Evolutionary conservation across 1,140 invertebrate genomes (phyloP), one percentile per base, ranked within the genome.

Genomic region (Globodera ellingtonae): DNA sequence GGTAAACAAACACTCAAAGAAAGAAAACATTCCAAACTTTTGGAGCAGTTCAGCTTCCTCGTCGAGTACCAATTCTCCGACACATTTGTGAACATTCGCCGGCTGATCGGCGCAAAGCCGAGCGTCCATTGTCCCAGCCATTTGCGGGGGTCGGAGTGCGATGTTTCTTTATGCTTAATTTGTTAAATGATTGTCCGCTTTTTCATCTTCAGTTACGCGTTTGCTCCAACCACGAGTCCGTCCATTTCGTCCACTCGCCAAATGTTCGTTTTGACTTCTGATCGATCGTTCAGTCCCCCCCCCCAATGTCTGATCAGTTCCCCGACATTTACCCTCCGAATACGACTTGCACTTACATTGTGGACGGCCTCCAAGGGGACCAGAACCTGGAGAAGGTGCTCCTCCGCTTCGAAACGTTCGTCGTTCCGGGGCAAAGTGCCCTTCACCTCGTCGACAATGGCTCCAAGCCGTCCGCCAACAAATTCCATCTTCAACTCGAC

Each of bases 321-420:
- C 87, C 87, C 18, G 72, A 86, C 46, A 72, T 85, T 50, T 89
- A 89, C 75, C 88, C 88, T 15, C 47, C 81, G n/a, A 89, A 89
- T 75, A 89, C 87, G 7, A 89, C 82, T 4, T 89, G 87, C 77
- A 89, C 86, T 1, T 89, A 89, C 72, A 88, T 89, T 50, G 75
- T 89, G 21, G 89, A 89, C 67, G 87, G 87, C 4, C 75, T 89
- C 2, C 87, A 89, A 77, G 89, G 87, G 15, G 88, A 88, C 56
- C 87, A 89, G 76, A 88, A 89, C 65, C 78, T 89, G 24, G 87
- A 89, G 79, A 89, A 89, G 75, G 86, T 89, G 6, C 81, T 89
- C n/a, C 80, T 89, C 0, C 82, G 66, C 5, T 89, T 89, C 77
- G 85, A 88, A 73, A 72, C 75, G 7, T 75, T 89, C 52, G 82